phyloP scores from a whole-genome alignment of 2,888 invertebrate genomes.

The Colletes collaris region DNA sequence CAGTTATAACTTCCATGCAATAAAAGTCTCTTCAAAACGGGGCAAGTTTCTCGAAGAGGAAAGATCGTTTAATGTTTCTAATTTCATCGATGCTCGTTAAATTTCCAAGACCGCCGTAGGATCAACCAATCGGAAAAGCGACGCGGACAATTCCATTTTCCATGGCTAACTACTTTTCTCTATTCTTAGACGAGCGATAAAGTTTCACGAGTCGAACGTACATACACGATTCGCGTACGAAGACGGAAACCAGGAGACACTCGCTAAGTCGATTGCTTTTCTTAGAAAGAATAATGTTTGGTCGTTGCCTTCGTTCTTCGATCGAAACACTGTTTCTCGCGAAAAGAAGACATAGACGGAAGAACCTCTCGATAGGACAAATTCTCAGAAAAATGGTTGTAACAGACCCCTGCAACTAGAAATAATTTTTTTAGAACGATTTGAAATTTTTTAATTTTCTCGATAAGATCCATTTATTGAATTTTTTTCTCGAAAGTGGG shows the following conservation, averaged over 20 bases:
- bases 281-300: not conserved
- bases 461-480: too few species aligned
- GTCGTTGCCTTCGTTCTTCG: not conserved
- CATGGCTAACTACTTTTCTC: constrained; percentile 5
- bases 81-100: constrained; percentile 16
- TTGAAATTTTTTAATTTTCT: too few species aligned
- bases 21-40: not conserved
- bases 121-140: constrained; percentile 1
- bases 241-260: constrained; percentile 5
- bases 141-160: constrained; percentile 6
- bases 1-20: too few species aligned
- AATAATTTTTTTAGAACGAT: too few species aligned
- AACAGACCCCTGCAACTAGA: too few species aligned
- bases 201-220: constrained; percentile 19
- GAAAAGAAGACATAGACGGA: too few species aligned
- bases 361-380: too few species aligned
- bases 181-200: constrained; percentile 34
- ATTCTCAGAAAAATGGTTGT: too few species aligned
- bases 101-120: not conserved
- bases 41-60: not conserved
- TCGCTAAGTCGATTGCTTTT: constrained; percentile 29
- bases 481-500: too few species aligned
- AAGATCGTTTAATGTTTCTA: not conserved
- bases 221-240: constrained; percentile 11
- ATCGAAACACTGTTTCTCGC: too few species aligned